These are phyloP conservation scores for Gymnopithys bicolor DNA, from an alignment of 2,797 vertebrate genomes.

Conservation along the genomic window DNA sequence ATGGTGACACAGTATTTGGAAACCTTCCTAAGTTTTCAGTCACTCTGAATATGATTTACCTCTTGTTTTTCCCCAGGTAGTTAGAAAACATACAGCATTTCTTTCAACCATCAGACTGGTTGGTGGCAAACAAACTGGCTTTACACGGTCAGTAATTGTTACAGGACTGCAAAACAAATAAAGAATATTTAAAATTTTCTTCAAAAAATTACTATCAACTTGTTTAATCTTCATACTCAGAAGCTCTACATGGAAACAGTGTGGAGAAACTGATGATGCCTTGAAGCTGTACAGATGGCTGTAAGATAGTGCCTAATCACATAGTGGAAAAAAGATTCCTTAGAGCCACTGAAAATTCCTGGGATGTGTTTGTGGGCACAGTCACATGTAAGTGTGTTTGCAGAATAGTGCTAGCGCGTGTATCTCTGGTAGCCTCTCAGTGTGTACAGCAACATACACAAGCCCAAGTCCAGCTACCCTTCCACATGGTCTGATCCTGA, in stretches of 20 bases:
- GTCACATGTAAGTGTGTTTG: background rate
- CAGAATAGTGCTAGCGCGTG: background rate
- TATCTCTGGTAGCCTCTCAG: background rate
- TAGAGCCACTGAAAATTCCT: background rate
- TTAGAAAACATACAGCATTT: slow-evolving; percentile 85
- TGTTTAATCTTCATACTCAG: background rate
- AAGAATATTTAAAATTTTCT: background rate
- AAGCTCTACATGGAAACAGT: background rate
- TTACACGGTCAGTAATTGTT: slow-evolving; percentile 81
- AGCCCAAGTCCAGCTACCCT: background rate
- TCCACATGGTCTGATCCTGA: background rate
- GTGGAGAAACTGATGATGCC: background rate
- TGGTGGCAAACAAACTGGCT: slow-evolving; percentile 86
- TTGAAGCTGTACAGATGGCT: background rate
- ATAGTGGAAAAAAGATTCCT: background rate
- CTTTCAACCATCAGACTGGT: slow-evolving; percentile 80
- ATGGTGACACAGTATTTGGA: background rate
- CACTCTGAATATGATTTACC: slow-evolving; percentile 64
- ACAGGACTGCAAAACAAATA: slow-evolving; percentile 81
- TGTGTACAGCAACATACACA: background rate
- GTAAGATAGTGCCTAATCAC: background rate
- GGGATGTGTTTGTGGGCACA: background rate
- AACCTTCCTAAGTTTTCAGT: background rate
- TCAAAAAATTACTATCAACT: background rate
- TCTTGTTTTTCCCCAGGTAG: slow-evolving; percentile 91